Percentiles rank a stretch among this genome's conserved stretches.
These are phyloP conservation scores for Acrocephalus kingi DNA, from an alignment of 2,113 vertebrate species.

Conservation along the genomic window DNA sequence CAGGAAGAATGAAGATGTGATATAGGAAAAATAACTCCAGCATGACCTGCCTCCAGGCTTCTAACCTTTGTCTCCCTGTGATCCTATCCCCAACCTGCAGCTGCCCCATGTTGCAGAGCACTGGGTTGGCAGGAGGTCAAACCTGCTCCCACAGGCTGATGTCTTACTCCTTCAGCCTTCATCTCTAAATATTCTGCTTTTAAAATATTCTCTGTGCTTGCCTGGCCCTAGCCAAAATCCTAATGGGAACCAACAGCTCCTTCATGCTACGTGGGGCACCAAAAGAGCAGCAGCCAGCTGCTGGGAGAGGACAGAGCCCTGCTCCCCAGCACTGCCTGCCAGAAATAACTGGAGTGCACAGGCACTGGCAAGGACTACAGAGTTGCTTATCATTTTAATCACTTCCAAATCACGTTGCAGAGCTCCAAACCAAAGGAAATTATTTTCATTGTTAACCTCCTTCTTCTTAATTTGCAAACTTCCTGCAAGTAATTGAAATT, in stretches of 20 bases:
- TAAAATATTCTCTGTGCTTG: background rate
- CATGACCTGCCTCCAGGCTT: background rate
- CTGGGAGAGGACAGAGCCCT: background rate
- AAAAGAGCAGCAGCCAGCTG: background rate
- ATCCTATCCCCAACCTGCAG: rapidly evolving
- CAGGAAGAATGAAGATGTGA: background rate
- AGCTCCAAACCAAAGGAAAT: slow-evolving; percentile 52
- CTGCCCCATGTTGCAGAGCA: background rate
- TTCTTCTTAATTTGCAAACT: slow-evolving; percentile 54
- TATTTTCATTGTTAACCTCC: slow-evolving; percentile 39
- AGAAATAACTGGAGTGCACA: background rate
- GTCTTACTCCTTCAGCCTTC: background rate
- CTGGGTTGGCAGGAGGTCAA: background rate
- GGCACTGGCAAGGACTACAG: background rate
- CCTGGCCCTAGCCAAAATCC: background rate
- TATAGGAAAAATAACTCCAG: background rate
- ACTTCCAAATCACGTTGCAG: slow-evolving; percentile 7
- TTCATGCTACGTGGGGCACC: background rate
- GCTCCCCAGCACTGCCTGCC: background rate
- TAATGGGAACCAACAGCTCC: background rate
- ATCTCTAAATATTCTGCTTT: background rate
- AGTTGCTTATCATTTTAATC: slow-evolving; percentile 19
- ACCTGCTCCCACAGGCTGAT: background rate
- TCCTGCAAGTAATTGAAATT: slow-evolving; percentile 59
- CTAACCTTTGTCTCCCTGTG: rapidly evolving